phyloP scores from a whole-genome alignment of 1,140 invertebrate species.

The Steinernema khuongi region DNA sequence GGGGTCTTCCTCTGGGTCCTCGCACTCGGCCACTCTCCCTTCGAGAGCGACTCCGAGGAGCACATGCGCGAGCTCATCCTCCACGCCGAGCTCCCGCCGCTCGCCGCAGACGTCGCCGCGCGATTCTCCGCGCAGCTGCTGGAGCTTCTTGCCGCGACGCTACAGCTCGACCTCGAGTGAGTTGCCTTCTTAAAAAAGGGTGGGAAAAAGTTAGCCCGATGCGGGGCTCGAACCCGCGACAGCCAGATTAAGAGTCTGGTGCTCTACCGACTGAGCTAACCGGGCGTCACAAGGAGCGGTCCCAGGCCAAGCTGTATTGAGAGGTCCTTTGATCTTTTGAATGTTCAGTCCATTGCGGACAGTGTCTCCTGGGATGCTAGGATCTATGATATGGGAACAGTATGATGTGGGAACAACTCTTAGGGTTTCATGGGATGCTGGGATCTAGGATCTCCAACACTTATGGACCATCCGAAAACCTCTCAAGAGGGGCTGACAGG shows the following conservation, averaged over 20 bases:
- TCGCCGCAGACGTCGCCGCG: neutral
- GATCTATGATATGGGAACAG: no score
- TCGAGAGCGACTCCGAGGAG: neutral
- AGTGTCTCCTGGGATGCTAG: no score
- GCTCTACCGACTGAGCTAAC: constrained; percentile 58
- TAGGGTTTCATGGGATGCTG: no score
- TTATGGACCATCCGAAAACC: no score
- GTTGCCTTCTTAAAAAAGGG: no score
- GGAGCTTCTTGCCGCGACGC: neutral
- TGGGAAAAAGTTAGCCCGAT: constrained; percentile 49
- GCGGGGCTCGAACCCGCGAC: constrained; percentile 57
- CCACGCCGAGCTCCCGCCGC: neutral
- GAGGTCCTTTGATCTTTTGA: no score
- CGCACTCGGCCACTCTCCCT: neutral
- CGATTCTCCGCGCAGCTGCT: constrained; percentile 11
- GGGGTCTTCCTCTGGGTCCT: constrained; percentile 2
- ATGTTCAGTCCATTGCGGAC: no score
- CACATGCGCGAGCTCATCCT: neutral
- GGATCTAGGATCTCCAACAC: no score
- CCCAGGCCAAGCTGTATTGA: no score
- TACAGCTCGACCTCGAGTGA: neutral
- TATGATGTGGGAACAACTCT: no score
- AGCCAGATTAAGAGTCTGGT: constrained; percentile 59
- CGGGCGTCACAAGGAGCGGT: no score
- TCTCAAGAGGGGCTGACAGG: no score